Evolutionary conservation across 2,888 invertebrate species (phyloP), one percentile per base, ranked within the genome.

Genomic region (Andrena bucephala): DNA sequence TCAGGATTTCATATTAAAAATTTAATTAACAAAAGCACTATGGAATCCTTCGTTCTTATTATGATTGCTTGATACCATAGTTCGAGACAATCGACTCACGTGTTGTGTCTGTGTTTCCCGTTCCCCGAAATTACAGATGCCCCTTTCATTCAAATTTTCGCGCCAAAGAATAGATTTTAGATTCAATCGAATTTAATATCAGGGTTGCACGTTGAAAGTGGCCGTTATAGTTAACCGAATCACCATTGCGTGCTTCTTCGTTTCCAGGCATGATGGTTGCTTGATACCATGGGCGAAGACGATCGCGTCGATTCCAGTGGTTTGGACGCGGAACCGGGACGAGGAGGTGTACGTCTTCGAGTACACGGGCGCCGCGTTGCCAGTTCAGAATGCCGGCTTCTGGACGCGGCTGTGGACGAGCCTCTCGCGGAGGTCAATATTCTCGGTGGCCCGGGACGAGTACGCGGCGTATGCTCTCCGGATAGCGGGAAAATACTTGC

Each of bases 221-320:
- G 13, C 16, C 42, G 42, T 42, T 42, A 16, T 42, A n/a, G 57
- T 36, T n/a, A 2, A 16, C 42, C 4, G 54, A 24, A 48, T 74
- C 8, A 2, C 4, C 27, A 10, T 52, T 50, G 7, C 36, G 54
- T 63, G 10, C 4, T 24, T 65, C 6, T 65, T 24, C 16, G n/a
- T 68, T 89, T 90, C 70, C 75, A 94, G 94, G 79, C 94, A 94
- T 52, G 94, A 94, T 57, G 93, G 90, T 7, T 94, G 94, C 69
- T 85, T 94, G 24, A 69, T 94, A 57, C 94, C 94, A n/a, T 94
- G 93, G 92, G 77, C 86, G 10, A 88, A 87, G 42, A 87, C 77
- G 27, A 89, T 93, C 48, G 82, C 84, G 2, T 92, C 93, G 0
- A 93, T 93, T 71, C 94, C 94, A 24, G 89, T 93, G 10, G 87